Evolutionary conservation across 1,140 invertebrate genomes (phyloP), one percentile per base, ranked within the genome.

Genomic region (Sycobia sp.): DNA sequence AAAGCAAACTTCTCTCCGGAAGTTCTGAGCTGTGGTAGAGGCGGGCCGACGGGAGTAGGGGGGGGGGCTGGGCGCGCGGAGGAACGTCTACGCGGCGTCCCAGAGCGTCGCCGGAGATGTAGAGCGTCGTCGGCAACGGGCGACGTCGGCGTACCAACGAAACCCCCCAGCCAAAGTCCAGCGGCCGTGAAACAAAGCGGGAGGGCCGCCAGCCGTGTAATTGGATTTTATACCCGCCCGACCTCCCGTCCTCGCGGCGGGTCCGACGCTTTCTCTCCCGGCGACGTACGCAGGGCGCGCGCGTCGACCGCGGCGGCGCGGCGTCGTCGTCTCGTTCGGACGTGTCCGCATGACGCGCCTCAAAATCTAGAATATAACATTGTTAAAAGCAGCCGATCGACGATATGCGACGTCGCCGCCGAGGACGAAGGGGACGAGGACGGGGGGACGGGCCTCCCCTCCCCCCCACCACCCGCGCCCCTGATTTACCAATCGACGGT

Each of bases 151-250:
- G n/a, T n/a, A n/a, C n/a, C n/a, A n/a, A n/a, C n/a, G n/a, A n/a
- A n/a, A n/a, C n/a, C n/a, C n/a, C 69, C 70, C 67, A 69, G 74
- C 56, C 67, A 74, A 69, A 66, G 72, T 69, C 73, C 75, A 80
- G 72, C 67, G 72, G 74, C 73, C 78, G 77, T 82, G 78, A 82
- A 82, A 80, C 78, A 80, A 79, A 80, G 77, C 76, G 76, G 71
- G 70, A 77, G n/a, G n/a, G 74, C 76, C 74, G 78, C 76, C 74
- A 78, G 73, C 77, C 80, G 80, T 82, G 80, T 82, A 82, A 82
- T 82, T 82, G 78, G 75, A 77, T 77, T 79, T 71, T 66, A n/a
- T n/a, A 11, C 5, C 29, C 29, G 29, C 29, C 29, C 11, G 29
- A 11, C 11, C 29, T 11, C 29, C 29, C 29, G 29, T 67, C 70